These are phyloP conservation scores for Tichodroma muraria DNA, from an alignment of 2,113 vertebrate species.

Conservation along the genomic window DNA sequence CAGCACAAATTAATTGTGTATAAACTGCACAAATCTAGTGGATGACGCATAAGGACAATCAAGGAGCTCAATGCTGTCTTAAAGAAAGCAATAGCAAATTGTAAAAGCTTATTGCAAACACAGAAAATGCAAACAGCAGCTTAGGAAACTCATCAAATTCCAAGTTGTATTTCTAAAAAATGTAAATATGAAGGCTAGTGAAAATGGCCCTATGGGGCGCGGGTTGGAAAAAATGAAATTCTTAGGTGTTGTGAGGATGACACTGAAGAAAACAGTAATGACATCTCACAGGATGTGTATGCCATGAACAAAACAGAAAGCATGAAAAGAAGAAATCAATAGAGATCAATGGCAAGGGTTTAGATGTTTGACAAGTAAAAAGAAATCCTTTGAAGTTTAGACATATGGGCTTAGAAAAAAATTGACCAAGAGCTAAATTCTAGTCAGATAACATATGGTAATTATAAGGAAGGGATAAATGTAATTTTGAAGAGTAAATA, in stretches of 20 bases:
- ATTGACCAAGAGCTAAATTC: background rate
- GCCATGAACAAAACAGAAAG: background rate
- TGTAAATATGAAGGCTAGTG: background rate
- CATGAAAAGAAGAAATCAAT: background rate
- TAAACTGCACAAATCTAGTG: background rate
- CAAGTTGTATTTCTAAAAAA: background rate
- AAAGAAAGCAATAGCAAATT: background rate
- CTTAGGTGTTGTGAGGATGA: background rate
- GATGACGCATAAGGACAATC: constrained; percentile 41
- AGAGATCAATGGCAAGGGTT: background rate
- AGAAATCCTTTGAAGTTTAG: background rate
- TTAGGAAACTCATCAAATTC: background rate
- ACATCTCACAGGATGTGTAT: background rate
- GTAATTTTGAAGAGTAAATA: background rate
- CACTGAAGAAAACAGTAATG: background rate
- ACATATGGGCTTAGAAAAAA: background rate
- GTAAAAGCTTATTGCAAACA: background rate
- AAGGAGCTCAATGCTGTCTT: background rate
- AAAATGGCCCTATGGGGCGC: background rate
- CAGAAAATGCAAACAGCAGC: background rate
- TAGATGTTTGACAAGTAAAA: background rate
- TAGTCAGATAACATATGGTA: background rate
- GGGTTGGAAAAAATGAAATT: background rate
- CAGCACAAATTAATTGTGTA: constrained; percentile 20
- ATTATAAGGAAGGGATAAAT: background rate